Percentiles rank a stretch among this genome's conserved stretches.
phyloP scores from a whole-genome alignment of 2,888 invertebrate species.

The Parnassius orleans region DNA sequence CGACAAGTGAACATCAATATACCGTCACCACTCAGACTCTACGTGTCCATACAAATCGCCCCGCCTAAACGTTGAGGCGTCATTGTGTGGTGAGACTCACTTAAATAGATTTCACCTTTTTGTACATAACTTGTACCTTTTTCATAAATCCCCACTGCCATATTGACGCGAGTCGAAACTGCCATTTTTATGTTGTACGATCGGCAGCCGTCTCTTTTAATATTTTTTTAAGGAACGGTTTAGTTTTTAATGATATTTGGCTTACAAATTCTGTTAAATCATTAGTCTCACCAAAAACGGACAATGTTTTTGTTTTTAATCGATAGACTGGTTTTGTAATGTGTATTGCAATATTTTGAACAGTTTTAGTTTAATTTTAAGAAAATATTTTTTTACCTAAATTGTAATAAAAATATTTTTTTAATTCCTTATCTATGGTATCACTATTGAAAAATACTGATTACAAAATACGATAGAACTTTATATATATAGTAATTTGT shows the following conservation, averaged over 20 bases:
- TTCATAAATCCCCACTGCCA: constrained; percentile 31
- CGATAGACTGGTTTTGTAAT: constrained; percentile 2
- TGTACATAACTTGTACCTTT: constrained; percentile 13
- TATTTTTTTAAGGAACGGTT: too few species aligned
- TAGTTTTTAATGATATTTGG: too few species aligned
- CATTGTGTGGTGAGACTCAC: constrained; percentile 19
- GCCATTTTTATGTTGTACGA: constrained; percentile 30
- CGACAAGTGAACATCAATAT: constrained; percentile 38
- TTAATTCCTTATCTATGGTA: too few species aligned
- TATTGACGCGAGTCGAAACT: constrained; percentile 26
- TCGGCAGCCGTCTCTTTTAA: constrained; percentile 34
- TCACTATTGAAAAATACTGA: too few species aligned
- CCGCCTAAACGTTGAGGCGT: constrained; percentile 42
- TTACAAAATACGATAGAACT: too few species aligned
- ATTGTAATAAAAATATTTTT: too few species aligned
- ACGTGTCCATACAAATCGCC: constrained; percentile 60
- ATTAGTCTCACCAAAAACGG: constrained; percentile 5
- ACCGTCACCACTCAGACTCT: constrained; percentile 62
- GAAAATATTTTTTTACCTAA: constrained; percentile 25
- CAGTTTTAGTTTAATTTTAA: background rate
- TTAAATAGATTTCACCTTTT: background rate
- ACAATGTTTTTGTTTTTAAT: background rate
- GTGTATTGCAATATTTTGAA: constrained; percentile 9
- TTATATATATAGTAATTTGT: too few species aligned
- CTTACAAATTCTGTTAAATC: background rate